These are phyloP conservation scores for Limnephilus lunatus DNA, from an alignment of 2,888 invertebrate genomes.

Conservation along the genomic window DNA sequence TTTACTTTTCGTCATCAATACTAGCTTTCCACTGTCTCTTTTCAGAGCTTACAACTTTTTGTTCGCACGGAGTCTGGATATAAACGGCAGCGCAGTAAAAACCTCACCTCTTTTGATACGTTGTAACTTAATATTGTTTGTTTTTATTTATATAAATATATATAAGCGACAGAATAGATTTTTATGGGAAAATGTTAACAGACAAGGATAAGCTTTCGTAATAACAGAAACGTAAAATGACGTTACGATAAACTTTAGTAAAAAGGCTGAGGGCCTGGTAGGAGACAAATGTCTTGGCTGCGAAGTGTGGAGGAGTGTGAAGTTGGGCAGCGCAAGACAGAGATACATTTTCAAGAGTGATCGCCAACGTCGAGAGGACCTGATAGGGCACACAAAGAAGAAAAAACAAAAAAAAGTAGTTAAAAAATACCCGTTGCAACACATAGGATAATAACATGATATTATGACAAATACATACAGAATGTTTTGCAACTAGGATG, in stretches of 20 bases:
- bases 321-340: too few species aligned
- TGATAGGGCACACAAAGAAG: too few species aligned
- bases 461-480: neutral
- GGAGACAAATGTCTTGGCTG: too few species aligned
- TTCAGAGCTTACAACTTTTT: neutral
- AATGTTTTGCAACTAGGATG: neutral
- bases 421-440: too few species aligned
- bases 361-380: too few species aligned
- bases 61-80: neutral
- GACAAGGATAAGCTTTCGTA: neutral
- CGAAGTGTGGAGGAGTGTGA: too few species aligned
- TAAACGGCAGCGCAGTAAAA: neutral
- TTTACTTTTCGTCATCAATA: slow-evolving; percentile 12
- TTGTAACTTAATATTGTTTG: neutral
- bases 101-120: neutral
- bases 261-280: too few species aligned
- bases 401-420: too few species aligned
- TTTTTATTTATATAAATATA: neutral
- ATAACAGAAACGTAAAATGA: too few species aligned
- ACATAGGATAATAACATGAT: neutral
- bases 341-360: too few species aligned
- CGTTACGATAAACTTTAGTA: too few species aligned
- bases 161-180: neutral
- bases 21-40: slow-evolving; percentile 7
- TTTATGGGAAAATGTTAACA: neutral